Evolutionary conservation across 2,113 vertebrate species (phyloP).

Genomic region (Austrofundulus limnaeus): DNA sequence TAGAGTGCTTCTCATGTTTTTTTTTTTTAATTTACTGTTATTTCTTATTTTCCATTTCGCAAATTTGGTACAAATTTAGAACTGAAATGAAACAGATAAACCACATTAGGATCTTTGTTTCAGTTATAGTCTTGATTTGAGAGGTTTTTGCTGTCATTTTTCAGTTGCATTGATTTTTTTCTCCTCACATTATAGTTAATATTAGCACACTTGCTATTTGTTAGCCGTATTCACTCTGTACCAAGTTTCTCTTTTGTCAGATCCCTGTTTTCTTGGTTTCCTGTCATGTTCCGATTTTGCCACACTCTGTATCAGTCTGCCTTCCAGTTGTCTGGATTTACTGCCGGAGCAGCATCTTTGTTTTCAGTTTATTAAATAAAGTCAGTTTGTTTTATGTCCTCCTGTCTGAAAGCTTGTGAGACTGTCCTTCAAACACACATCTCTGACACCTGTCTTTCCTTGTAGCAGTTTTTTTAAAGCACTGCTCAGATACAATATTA

Average conservation of each 20-base stretch:
- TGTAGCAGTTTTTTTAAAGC: constrained; percentile 1
- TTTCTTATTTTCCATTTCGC: background rate
- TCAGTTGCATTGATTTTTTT: background rate
- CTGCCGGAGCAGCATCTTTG: background rate
- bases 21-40: constrained; percentile 1
- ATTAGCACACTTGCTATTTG: too few relatives aligned
- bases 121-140: too few relatives aligned
- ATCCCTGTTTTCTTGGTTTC: background rate
- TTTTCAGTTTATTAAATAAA: background rate
- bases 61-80: too few relatives aligned
- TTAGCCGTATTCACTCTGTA: too few relatives aligned
- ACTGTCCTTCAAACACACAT: background rate
- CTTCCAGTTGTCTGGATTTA: background rate
- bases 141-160: too few relatives aligned
- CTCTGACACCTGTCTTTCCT: background rate
- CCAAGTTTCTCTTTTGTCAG: background rate
- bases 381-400: background rate
- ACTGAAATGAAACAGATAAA: too few relatives aligned
- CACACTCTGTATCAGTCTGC: background rate
- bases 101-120: too few relatives aligned
- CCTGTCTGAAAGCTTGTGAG: background rate
- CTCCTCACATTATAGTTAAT: background rate
- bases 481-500: background rate
- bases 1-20: background rate
- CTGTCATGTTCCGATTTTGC: background rate